Conservation (phyloP, 2,888 invertebrate species). For the Andrena chrysosceles region DNA sequence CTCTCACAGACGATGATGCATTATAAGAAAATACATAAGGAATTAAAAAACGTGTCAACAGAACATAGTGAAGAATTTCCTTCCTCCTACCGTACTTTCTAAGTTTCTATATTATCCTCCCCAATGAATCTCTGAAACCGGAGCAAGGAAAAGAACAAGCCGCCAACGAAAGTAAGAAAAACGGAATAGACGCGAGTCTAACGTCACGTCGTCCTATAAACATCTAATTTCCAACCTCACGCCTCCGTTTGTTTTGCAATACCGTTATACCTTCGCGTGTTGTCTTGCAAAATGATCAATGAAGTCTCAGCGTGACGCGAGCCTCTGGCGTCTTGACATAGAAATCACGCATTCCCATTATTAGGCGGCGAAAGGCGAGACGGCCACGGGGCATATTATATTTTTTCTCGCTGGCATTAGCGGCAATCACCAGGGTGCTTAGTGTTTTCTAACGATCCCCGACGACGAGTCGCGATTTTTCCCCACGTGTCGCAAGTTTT, state of each 20-base stretch:
- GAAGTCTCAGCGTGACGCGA: conserved; percentile 26
- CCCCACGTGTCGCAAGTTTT: conserved; percentile 3
- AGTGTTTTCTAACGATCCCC: background rate
- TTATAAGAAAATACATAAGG: too few relatives aligned
- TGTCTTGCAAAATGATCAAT: conserved; percentile 58
- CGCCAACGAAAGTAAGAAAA: conserved; percentile 47
- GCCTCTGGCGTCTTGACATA: conserved; percentile 38
- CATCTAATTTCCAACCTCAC: conserved; percentile 63
- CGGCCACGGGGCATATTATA: background rate
- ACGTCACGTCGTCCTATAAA: conserved; percentile 56
- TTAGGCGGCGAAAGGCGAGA: conserved; percentile 34
- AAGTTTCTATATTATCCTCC: background rate
- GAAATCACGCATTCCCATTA: conserved; percentile 53
- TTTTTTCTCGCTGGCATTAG: background rate
- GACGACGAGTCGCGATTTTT: background rate
- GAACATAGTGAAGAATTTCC: background rate
- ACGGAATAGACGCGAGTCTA: background rate
- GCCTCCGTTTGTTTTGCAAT: conserved; percentile 59
- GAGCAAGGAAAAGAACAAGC: conserved; percentile 2
- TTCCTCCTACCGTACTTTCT: conserved; percentile 2
- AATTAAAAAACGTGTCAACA: background rate
- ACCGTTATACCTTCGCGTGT: conserved; percentile 50
- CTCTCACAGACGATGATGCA: too few relatives aligned
- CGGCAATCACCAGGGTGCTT: background rate
- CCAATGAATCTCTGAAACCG: background rate